These are phyloP conservation scores for Parnassius apollo DNA, from an alignment of 2,888 invertebrate species.

Conservation along the genomic window DNA sequence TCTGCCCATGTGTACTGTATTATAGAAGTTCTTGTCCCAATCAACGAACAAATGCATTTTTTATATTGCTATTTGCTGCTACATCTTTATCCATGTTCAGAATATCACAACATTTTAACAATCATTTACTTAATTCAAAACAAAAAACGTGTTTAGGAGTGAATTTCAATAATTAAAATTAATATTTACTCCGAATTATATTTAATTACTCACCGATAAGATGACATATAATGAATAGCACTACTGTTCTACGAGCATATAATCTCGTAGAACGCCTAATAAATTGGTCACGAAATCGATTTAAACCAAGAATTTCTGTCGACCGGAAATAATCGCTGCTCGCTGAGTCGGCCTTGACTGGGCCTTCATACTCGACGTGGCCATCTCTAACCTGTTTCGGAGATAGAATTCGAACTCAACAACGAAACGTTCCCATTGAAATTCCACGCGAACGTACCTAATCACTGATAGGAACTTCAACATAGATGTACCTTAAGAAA, in stretches of 20 bases:
- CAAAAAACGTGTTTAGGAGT: too few relatives aligned
- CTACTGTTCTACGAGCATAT: background rate
- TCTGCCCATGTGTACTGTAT: too few relatives aligned
- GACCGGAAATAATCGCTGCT: conserved; percentile 35
- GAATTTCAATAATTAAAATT: background rate
- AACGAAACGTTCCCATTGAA: conserved; percentile 19
- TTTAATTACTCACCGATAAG: background rate
- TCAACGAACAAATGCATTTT: too few relatives aligned
- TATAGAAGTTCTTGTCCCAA: too few relatives aligned
- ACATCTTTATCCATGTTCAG: too few relatives aligned
- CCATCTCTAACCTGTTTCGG: conserved; percentile 35
- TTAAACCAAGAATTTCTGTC: conserved; percentile 10
- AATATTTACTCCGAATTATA: background rate
- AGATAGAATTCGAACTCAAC: conserved; percentile 12
- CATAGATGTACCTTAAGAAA: too few relatives aligned
- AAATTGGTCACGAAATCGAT: conserved; percentile 14
- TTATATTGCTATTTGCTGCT: too few relatives aligned
- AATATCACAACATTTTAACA: too few relatives aligned
- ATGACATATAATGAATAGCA: background rate
- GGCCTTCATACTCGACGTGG: conserved; percentile 31
- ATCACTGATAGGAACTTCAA: background rate
- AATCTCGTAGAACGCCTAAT: conserved; percentile 1
- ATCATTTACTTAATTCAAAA: too few relatives aligned
- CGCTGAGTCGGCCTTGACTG: conserved; percentile 36
- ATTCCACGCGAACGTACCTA: conserved; percentile 14